A percentile compares a stretch with the other conserved stretches of the same genome.
Evolutionary conservation across 1,140 invertebrate species (phyloP).

Genomic region (Drosophila asahinai): DNA sequence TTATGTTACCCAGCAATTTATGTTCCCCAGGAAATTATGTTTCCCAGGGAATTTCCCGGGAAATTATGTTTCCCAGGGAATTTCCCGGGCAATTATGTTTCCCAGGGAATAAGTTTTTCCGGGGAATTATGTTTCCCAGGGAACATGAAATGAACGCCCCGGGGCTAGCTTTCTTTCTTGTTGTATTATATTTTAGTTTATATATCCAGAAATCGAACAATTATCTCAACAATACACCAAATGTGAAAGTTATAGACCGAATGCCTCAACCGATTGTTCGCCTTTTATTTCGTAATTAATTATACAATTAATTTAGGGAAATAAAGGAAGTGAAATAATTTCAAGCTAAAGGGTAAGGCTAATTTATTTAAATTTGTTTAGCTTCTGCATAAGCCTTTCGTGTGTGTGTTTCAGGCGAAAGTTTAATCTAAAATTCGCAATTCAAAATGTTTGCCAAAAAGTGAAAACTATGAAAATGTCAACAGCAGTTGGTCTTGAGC

Average conservation of each 20-base stretch:
- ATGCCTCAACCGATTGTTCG: neutral
- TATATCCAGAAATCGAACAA: neutral
- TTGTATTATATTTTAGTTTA: no score
- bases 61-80: no score
- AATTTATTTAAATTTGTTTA: neutral
- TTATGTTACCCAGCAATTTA: no score
- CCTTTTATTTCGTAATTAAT: neutral
- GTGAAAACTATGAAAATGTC: conserved; percentile 12
- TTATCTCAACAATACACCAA: neutral
- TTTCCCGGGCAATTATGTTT: no score
- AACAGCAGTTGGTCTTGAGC: neutral
- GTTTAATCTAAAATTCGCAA: conserved; percentile 9
- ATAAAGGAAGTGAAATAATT: neutral
- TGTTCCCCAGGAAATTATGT: no score
- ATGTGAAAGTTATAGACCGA: neutral
- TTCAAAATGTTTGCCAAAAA: conserved; percentile 9
- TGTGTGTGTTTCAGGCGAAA: conserved; percentile 7
- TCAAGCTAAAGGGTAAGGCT: neutral
- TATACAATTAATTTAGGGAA: neutral
- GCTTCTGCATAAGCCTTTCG: neutral
- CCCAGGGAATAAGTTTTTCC: no score
- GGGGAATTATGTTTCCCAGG: no score
- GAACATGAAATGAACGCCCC: no score
- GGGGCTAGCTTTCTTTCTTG: no score
- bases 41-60: no score